These are phyloP conservation scores for Cataglyphis rosenhaueri DNA, from an alignment of 2,888 invertebrate species.

Conservation along the genomic window DNA sequence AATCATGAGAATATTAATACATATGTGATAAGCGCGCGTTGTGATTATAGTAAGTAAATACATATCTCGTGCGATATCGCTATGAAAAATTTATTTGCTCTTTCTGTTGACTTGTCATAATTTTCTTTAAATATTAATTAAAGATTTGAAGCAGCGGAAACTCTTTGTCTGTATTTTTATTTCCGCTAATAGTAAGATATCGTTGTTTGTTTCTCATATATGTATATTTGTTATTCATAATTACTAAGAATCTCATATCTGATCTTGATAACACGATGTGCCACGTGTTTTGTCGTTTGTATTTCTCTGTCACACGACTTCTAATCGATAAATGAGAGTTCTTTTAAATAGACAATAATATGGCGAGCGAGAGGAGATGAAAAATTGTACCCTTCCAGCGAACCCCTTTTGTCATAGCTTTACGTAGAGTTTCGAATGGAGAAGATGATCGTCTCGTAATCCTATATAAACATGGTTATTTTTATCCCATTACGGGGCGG, in stretches of 20 bases:
- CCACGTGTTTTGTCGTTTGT: background rate
- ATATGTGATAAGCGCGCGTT: background rate
- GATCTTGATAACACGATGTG: constrained; percentile 10
- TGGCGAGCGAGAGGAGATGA: constrained; percentile 23
- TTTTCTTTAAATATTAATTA: background rate
- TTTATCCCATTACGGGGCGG: constrained; percentile 76
- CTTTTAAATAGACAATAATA: constrained; percentile 52
- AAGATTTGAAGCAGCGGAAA: background rate
- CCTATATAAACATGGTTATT: constrained; percentile 79
- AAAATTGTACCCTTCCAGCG: constrained; percentile 59
- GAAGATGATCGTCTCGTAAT: constrained; percentile 74
- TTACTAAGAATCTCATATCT: constrained; percentile 17
- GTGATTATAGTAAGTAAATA: constrained; percentile 13
- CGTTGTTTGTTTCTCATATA: background rate
- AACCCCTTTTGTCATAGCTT: constrained; percentile 35
- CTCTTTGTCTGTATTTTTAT: background rate
- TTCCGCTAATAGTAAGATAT: background rate
- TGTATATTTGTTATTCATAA: constrained; percentile 24
- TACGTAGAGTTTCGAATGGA: constrained; percentile 53
- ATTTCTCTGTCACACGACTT: constrained; percentile 29
- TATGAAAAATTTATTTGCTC: constrained; percentile 24
- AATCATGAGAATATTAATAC: background rate
- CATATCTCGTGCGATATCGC: background rate
- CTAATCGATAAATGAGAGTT: constrained; percentile 61
- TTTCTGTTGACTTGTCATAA: background rate